Evolutionary conservation across 2,888 invertebrate genomes (phyloP).

Genomic region (Chrysotoxum bicinctum): DNA sequence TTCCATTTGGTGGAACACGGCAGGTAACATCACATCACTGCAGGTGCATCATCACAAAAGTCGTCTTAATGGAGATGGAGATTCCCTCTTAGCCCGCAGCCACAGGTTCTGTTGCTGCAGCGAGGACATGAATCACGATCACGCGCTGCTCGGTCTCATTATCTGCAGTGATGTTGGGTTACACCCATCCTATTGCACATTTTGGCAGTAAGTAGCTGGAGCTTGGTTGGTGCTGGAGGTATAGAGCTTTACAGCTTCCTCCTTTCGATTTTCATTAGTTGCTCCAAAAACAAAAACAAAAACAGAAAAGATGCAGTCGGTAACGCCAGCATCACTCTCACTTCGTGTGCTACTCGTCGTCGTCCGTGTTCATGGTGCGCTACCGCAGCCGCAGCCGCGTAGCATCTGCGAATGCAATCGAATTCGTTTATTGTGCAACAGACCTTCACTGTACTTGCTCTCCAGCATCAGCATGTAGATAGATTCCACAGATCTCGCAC

Average conservation of each 20-base stretch:
- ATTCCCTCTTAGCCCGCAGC: slow-evolving; percentile 3
- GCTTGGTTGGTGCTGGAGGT: not conserved
- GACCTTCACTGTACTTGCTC: slow-evolving; percentile 63
- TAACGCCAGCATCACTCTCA: slow-evolving; percentile 65
- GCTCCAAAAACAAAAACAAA: slow-evolving; percentile 13
- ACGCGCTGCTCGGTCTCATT: slow-evolving; percentile 72
- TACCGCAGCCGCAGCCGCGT: slow-evolving; percentile 19
- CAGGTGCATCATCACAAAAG: slow-evolving; percentile 61
- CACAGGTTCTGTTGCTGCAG: not conserved
- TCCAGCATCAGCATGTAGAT: slow-evolving; percentile 18
- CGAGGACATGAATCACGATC: slow-evolving; percentile 69
- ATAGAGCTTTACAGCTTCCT: slow-evolving; percentile 53
- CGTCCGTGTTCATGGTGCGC: slow-evolving; percentile 20
- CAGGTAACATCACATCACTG: slow-evolving; percentile 52
- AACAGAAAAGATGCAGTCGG: not conserved
- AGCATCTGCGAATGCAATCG: slow-evolving; percentile 64
- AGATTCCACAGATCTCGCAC: slow-evolving; percentile 31
- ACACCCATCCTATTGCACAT: slow-evolving; percentile 68
- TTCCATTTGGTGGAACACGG: slow-evolving; percentile 57
- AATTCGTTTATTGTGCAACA: slow-evolving; percentile 68
- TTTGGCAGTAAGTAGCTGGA: slow-evolving; percentile 63
- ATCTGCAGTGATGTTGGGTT: slow-evolving; percentile 66
- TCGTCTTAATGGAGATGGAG: slow-evolving; percentile 19
- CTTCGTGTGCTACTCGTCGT: slow-evolving; percentile 44
- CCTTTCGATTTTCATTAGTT: slow-evolving; percentile 71